These are phyloP conservation scores for human DNA, from an alignment of 2,113 vertebrate genomes.

Conservation along the genomic window DNA sequence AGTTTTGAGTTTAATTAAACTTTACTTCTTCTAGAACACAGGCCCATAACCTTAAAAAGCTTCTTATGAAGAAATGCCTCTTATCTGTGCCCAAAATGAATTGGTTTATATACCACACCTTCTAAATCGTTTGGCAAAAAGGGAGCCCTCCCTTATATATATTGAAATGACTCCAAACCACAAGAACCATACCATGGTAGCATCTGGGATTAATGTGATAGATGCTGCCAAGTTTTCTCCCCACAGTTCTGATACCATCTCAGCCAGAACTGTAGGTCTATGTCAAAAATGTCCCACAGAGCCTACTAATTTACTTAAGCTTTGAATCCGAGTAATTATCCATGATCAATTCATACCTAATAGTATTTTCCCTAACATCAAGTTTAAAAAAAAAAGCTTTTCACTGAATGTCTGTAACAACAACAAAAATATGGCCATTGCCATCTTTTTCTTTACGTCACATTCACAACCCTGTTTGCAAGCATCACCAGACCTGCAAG, in stretches of 20 bases:
- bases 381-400: background rate
- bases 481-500: background rate
- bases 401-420: too few relatives aligned
- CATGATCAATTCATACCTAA: background rate
- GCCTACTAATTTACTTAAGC: slow-evolving; percentile 36
- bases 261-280: slow-evolving; percentile 19
- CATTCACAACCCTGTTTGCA: background rate
- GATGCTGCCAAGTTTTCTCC: background rate
- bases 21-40: slow-evolving; percentile 19
- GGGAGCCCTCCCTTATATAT: background rate
- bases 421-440: background rate
- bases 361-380: background rate
- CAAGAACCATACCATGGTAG: slow-evolving; percentile 10
- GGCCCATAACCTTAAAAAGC: background rate
- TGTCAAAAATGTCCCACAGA: background rate
- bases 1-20: background rate
- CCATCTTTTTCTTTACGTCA: background rate
- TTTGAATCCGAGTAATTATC: slow-evolving; percentile 9
- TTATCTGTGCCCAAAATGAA: background rate
- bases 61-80: background rate
- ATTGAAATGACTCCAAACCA: slow-evolving; percentile 52
- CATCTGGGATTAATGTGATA: background rate
- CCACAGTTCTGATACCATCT: slow-evolving; percentile 19
- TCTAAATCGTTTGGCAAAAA: slow-evolving; percentile 29
- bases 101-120: background rate